Base-by-base conservation (phyloP, 1,140 invertebrate genomes). In the Drosophila eugracilis region DNA sequence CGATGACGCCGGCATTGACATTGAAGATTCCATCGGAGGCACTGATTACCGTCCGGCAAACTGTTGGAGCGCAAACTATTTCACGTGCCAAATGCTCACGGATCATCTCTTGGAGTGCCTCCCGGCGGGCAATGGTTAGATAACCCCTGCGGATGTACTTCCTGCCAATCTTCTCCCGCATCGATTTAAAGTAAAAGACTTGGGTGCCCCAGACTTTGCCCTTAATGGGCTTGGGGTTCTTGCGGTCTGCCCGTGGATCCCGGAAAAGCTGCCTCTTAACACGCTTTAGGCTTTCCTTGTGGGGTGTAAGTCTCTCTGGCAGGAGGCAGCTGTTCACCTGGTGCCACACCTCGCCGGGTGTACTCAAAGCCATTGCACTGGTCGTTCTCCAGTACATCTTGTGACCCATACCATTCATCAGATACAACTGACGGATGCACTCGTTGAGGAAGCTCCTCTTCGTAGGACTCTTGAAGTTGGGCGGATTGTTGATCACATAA, bases 251-350 rank as follows among this genome's bases (percentile, higher is more conserved):
- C 5, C 44, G 50, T 0, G 49, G 22, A 1, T 75, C 72, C 1
- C 78, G 65, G 32, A 90, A 90, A 5, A 90, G 49, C n/a, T 79
- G 88, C 0, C 86, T 52, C 58, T 90, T 90, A 1, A 90, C 78
- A 2, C 59, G 72, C 17, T 84, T 52, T n/a, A 90, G 12, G 3
- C 50, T 66, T 2, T 52, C 76, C 5, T 5, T 55, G 5, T 19
- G 42, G 0, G 12, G 5, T 0, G 44, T 41, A 0, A 69, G 1
- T 0, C 45, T 34, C 26, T 75, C 78, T 4, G 78, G 75, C 5
- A 59, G 57, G 1, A 88, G 66, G 44, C 78, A 88, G 1, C 17
- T 39, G 36, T 88, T 57, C 37, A 88, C 66, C 45, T 89, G 83
- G 3, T 78, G 59, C 75, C 75, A 78, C 1, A 88, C 10, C 5